Evolutionary conservation across 2,113 vertebrate species (phyloP).

Genomic region (Nanorana parkeri): DNA sequence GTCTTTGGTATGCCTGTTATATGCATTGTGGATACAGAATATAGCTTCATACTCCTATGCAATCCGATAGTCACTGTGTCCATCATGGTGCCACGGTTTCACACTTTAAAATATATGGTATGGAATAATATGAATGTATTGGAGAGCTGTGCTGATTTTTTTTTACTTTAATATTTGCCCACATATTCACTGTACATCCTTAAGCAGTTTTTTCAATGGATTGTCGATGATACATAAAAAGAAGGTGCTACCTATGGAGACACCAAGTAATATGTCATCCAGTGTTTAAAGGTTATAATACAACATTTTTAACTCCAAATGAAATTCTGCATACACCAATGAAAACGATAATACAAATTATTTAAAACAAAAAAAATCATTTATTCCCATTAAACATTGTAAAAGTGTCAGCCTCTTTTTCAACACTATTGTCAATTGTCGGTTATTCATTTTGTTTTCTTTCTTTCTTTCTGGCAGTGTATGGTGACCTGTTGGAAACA

Average conservation of each 20-base stretch:
- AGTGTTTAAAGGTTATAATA: background rate
- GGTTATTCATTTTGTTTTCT: background rate
- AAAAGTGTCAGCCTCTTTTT: background rate
- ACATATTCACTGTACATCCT: no score
- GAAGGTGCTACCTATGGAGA: background rate
- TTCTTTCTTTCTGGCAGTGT: slow-evolving; percentile 4
- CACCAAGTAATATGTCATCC: background rate
- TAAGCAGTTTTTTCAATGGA: no score
- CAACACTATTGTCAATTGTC: background rate
- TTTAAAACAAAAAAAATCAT: no score
- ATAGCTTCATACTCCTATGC: no score
- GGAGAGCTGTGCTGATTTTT: no score
- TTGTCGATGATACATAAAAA: background rate
- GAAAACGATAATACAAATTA: background rate
- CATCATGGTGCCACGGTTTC: background rate
- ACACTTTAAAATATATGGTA: no score
- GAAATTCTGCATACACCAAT: background rate
- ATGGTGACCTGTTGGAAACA: slow-evolving; percentile 33
- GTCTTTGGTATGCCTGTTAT: background rate
- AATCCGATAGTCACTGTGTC: background rate
- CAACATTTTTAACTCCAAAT: background rate
- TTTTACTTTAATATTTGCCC: no score
- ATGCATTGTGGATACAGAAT: background rate
- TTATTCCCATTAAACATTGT: no score
- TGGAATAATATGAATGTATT: no score